Base-by-base conservation (phyloP, 92 coral and sea anemone species). In the Parazoanthus darwini region DNA sequence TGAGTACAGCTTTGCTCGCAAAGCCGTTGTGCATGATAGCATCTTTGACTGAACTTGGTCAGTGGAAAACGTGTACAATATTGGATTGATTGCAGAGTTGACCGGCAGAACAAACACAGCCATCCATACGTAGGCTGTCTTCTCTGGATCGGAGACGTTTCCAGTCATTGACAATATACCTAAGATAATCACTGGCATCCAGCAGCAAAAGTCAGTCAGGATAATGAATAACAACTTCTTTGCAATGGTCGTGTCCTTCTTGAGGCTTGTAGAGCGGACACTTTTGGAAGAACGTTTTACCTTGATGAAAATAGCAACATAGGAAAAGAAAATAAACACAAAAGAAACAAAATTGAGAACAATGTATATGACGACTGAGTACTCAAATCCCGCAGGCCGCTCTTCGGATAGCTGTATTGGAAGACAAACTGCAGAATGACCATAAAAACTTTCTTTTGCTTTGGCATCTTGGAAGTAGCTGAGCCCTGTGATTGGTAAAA, bases 381-480 rank as follows among this genome's bases (percentile, higher is more conserved):
- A 88, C 66, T 88, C 91, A 48, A 78, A 88, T 0, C 91, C 91
- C 25, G 91, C 81, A 1, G 87, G 46, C 51, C 35, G 48, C 5
- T 81, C 87, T 11, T 44, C 43, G 42, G 91, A 88, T 48, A 88
- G 78, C 20, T 82, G 70, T 54, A 82, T 14, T 22, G 86, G 36
- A 25, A 82, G 79, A 16, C 86, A 82, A 11, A 82, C 86, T n/a
- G 86, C 80, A 9, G 86, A 82, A 8, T 65, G 67, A 25, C 86
- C 86, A 67, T 48, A 88, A 35, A 88, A 80, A 20, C 65, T 56
- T 0, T 67, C 91, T 18, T 81, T 46, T 3, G 73, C 39, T 1
- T 46, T 68, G 13, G 20, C 36, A 20, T 82, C 86, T 25, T 22
- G 11, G 86, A 82, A 82, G 44, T 82, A 82, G 18, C 33, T 20